phyloP scores from a whole-genome alignment of 1,140 invertebrate species.

The Lycorma delicatula region DNA sequence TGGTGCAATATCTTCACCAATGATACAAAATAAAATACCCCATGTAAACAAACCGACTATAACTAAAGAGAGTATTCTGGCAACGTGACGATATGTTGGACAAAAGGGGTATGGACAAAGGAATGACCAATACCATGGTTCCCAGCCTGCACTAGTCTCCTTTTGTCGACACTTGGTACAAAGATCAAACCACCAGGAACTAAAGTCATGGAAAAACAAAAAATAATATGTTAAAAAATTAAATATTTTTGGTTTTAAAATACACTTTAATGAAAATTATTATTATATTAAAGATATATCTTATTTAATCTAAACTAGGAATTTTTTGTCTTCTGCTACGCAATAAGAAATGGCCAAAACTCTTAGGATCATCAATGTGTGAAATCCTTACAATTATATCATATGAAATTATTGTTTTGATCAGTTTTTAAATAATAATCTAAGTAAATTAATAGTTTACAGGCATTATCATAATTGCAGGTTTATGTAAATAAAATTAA shows the following conservation, averaged over 20 bases:
- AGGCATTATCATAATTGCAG: too few relatives aligned
- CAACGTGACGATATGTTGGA: constrained; percentile 67
- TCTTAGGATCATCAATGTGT: too few relatives aligned
- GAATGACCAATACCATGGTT: constrained; percentile 62
- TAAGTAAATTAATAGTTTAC: too few relatives aligned
- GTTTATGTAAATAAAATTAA: too few relatives aligned
- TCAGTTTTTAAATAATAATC: too few relatives aligned
- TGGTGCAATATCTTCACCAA: constrained; percentile 62
- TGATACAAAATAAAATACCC: constrained; percentile 61
- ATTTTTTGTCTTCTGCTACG: too few relatives aligned
- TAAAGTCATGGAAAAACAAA: constrained; percentile 27
- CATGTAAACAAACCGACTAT: constrained; percentile 65
- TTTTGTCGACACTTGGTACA: constrained; percentile 58
- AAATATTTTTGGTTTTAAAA: neutral
- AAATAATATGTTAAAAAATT: neutral
- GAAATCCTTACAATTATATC: too few relatives aligned
- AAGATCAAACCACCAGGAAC: constrained; percentile 64
- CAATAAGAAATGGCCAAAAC: too few relatives aligned
- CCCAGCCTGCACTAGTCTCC: constrained; percentile 62
- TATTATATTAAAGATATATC: too few relatives aligned
- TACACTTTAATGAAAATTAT: neutral
- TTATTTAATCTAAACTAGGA: too few relatives aligned
- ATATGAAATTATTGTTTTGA: too few relatives aligned
- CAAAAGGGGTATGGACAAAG: constrained; percentile 72
- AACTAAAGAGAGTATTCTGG: constrained; percentile 55